Evolutionary conservation across 2,888 invertebrate species (phyloP).

Genomic region (Minunthozetes semirufus): DNA sequence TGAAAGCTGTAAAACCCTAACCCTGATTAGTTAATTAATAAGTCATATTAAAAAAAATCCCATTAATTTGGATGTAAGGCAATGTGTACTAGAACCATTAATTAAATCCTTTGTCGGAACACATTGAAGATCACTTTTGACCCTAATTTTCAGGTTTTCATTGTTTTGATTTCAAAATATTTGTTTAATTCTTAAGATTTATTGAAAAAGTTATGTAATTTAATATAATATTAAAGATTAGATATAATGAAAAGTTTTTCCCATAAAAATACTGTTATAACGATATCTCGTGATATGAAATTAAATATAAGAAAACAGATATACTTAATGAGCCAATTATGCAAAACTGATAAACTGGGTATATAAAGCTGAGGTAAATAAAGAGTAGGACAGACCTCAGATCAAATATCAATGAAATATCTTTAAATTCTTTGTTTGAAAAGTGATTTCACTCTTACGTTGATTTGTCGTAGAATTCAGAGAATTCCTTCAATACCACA

Average conservation of each 20-base stretch:
- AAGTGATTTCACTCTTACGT: too few species aligned
- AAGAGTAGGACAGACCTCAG: neutral
- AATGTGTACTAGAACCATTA: too few species aligned
- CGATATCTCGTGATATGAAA: neutral
- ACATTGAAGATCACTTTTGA: neutral
- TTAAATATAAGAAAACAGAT: neutral
- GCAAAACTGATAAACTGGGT: neutral
- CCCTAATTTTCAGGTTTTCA: neutral
- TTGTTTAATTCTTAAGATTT: neutral
- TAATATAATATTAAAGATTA: neutral
- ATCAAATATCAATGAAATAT: neutral
- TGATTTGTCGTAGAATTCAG: too few species aligned
- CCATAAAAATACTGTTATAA: neutral
- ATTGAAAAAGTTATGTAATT: constrained; percentile 1
- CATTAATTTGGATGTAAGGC: too few species aligned
- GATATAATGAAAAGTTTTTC: neutral
- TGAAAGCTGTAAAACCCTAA: too few species aligned
- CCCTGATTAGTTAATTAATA: too few species aligned
- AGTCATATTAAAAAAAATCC: too few species aligned
- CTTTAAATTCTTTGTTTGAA: neutral
- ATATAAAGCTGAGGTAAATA: constrained; percentile 4
- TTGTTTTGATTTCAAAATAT: neutral
- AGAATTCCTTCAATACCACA: too few species aligned
- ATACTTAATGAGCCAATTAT: neutral
- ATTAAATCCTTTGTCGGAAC: too few species aligned